phyloP scores from a whole-genome alignment of 2,113 vertebrate genomes.

The Tor tambroides region DNA sequence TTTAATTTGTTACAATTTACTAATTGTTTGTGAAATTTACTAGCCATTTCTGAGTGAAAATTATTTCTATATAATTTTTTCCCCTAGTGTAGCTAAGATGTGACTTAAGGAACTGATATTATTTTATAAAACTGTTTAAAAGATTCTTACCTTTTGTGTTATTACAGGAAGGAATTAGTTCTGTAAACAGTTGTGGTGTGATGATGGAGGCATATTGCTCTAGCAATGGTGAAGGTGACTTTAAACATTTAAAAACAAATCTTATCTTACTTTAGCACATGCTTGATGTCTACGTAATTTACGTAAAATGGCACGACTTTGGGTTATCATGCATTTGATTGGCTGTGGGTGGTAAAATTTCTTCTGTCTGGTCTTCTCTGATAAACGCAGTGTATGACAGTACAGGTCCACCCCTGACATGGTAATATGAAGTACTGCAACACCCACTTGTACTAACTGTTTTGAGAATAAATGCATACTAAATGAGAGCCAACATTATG shows the following conservation, averaged over 20 bases:
- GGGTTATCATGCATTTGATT: slow-evolving; percentile 38
- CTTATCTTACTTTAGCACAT: slow-evolving; percentile 58
- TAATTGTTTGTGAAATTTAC: neutral
- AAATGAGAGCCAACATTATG: neutral
- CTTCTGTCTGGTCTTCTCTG: slow-evolving; percentile 65
- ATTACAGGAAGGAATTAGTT: slow-evolving; percentile 16
- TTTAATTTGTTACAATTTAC: neutral
- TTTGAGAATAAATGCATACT: neutral
- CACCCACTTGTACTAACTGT: neutral
- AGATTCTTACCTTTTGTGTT: slow-evolving; percentile 24
- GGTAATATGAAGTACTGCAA: neutral
- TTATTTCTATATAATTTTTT: too few species aligned
- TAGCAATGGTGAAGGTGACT: slow-evolving; percentile 4
- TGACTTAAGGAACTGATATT: neutral
- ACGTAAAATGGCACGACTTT: slow-evolving; percentile 31
- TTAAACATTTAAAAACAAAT: slow-evolving; percentile 42
- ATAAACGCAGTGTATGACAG: slow-evolving; percentile 65
- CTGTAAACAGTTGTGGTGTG: slow-evolving; percentile 27
- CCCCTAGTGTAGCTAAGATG: neutral
- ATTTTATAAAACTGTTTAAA: neutral
- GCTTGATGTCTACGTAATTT: slow-evolving; percentile 35
- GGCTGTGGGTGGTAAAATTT: slow-evolving; percentile 52
- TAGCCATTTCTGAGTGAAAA: neutral
- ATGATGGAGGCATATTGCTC: slow-evolving; percentile 23
- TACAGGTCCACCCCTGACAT: slow-evolving; percentile 5